These are phyloP conservation scores for Crenuchus spilurus DNA, from an alignment of 2,797 vertebrate genomes.

Conservation along the genomic window DNA sequence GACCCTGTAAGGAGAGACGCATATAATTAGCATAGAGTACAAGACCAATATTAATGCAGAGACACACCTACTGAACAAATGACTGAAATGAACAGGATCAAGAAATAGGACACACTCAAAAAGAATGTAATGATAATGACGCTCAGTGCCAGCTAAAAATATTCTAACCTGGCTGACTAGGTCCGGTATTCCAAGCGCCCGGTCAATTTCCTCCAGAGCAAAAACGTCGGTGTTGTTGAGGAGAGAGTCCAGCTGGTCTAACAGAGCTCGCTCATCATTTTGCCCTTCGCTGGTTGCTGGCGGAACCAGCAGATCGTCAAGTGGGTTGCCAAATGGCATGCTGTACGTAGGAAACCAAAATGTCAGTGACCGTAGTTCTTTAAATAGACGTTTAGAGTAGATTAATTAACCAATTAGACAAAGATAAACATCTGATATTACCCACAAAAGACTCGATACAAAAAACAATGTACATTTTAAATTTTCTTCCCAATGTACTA, in stretches of 20 bases:
- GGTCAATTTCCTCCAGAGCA: conserved; percentile 93
- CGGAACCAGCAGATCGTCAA: conserved; percentile 90
- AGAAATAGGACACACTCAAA: too few relatives aligned
- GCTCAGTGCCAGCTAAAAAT: neutral
- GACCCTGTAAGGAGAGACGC: conserved; percentile 73
- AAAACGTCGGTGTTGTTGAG: conserved; percentile 93
- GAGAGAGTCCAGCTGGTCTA: conserved; percentile 94
- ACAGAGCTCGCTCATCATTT: conserved; percentile 89
- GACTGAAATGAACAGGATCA: too few relatives aligned
- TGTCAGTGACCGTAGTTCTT: neutral
- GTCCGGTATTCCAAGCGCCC: conserved; percentile 95
- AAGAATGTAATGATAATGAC: too few relatives aligned
- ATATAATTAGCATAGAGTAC: neutral
- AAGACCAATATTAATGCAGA: too few relatives aligned
- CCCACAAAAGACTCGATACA: too few relatives aligned
- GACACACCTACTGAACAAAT: too few relatives aligned
- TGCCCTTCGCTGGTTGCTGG: conserved; percentile 86
- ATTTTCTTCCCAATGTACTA: too few relatives aligned
- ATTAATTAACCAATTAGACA: too few relatives aligned
- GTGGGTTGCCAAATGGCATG: conserved; percentile 83
- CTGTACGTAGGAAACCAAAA: conserved; percentile 67
- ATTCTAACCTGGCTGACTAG: conserved; percentile 87
- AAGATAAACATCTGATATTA: too few relatives aligned
- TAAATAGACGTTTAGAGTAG: too few relatives aligned
- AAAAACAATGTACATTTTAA: too few relatives aligned